Conservation (phyloP, 2,888 invertebrate genomes). For the Drosophila formosana region DNA sequence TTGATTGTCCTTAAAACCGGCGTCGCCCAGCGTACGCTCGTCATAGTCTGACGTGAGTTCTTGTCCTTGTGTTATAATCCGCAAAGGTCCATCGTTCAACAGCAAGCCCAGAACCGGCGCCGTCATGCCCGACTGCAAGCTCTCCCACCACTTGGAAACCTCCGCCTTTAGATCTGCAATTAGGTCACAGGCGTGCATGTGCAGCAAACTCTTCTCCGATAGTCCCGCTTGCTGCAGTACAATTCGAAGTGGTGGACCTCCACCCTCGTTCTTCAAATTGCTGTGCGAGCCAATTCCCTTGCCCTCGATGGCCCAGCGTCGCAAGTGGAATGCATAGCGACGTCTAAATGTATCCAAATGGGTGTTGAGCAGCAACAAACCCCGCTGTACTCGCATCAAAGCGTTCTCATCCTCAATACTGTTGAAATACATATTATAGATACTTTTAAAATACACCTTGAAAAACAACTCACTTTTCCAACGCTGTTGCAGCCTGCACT, state of each 20-base stretch:
- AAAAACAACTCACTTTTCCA: conserved; percentile 84
- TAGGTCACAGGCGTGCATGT: conserved; percentile 93
- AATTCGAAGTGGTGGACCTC: conserved; percentile 90
- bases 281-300: conserved; percentile 92
- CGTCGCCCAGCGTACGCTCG: conserved; percentile 94
- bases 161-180: conserved; percentile 97
- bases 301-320: conserved; percentile 95
- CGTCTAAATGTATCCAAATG: conserved; percentile 96
- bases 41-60: conserved; percentile 96
- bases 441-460: not conserved
- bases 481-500: conserved; percentile 92
- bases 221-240: conserved; percentile 95
- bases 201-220: conserved; percentile 92
- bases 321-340: conserved; percentile 94
- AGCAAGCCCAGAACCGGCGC: conserved; percentile 89
- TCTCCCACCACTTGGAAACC: conserved; percentile 98
- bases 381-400: conserved; percentile 95
- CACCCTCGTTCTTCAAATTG: conserved; percentile 85
- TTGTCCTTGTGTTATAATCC: conserved; percentile 97
- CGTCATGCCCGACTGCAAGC: conserved; percentile 85
- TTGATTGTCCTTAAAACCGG: conserved; percentile 97
- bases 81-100: conserved; percentile 92
- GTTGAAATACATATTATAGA: not conserved
- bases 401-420: conserved; percentile 89
- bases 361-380: conserved; percentile 93